These are phyloP conservation scores for Cnemophilus loriae DNA, from an alignment of 2,113 vertebrate species.

Conservation along the genomic window DNA sequence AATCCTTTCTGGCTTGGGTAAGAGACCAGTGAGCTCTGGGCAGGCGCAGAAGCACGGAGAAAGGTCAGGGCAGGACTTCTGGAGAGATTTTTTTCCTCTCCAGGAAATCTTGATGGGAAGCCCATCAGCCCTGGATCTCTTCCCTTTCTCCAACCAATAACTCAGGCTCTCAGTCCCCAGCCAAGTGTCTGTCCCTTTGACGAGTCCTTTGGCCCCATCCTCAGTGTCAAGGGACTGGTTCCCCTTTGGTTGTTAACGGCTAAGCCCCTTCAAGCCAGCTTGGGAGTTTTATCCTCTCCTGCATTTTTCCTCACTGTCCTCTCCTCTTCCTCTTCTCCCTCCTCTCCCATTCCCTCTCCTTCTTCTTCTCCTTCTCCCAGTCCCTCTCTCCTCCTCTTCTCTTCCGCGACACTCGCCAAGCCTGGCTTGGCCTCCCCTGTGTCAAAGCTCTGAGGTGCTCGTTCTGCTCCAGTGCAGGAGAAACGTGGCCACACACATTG, in stretches of 20 bases:
- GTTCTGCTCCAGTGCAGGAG: background rate
- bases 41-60: fast-evolving
- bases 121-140: background rate
- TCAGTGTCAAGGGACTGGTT: background rate
- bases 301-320: background rate
- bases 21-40: background rate
- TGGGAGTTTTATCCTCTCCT: background rate
- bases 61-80: background rate
- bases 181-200: background rate
- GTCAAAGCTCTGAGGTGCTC: background rate
- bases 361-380: background rate
- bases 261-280: fast-evolving
- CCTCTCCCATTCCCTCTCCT: background rate
- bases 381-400: background rate
- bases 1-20: background rate
- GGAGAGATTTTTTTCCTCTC: background rate
- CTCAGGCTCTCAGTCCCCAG: background rate
- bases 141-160: background rate
- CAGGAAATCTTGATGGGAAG: background rate
- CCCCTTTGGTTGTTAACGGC: background rate
- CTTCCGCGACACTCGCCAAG: fast-evolving
- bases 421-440: background rate
- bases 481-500: background rate
- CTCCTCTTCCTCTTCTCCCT: background rate
- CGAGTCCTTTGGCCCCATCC: background rate